Conservation (phyloP, 2,888 invertebrate genomes). For the Drosophila vallismaia region DNA sequence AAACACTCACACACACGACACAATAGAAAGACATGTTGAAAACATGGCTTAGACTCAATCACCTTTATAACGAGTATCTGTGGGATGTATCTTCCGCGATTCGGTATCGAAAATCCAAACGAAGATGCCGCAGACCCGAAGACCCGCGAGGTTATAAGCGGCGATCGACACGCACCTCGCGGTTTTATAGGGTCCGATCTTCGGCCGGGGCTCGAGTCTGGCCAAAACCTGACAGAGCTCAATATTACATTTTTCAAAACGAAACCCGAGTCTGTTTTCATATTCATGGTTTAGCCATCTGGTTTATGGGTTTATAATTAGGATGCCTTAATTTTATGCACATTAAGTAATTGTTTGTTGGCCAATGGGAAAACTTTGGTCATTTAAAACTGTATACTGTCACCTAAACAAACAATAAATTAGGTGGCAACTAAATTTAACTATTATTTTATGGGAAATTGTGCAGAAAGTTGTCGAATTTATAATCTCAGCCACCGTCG, state of each 20-base stretch:
- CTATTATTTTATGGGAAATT: not conserved
- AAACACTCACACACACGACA: slow-evolving; percentile 9
- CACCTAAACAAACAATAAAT: not conserved
- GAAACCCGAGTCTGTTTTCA: not conserved
- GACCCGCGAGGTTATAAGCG: slow-evolving; percentile 52
- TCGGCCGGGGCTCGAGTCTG: slow-evolving; percentile 17
- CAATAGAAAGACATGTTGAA: slow-evolving; percentile 12
- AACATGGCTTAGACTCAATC: slow-evolving; percentile 22
- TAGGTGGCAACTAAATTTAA: not conserved
- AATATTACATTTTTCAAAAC: slow-evolving; percentile 7
- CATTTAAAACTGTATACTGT: not conserved
- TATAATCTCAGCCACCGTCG: not conserved
- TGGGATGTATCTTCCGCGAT: slow-evolving; percentile 21
- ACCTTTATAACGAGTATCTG: slow-evolving; percentile 36
- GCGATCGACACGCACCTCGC: slow-evolving; percentile 43
- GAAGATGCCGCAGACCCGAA: slow-evolving; percentile 50
- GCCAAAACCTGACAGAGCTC: slow-evolving; percentile 23
- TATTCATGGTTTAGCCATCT: slow-evolving; percentile 16
- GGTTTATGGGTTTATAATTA: slow-evolving; percentile 9
- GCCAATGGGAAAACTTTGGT: slow-evolving; percentile 5
- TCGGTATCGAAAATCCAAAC: slow-evolving; percentile 6
- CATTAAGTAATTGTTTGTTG: slow-evolving; percentile 25
- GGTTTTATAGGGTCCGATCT: slow-evolving; percentile 57
- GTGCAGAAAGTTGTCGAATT: not conserved
- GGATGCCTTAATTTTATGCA: slow-evolving; percentile 15